Base-by-base conservation (phyloP, 2,888 invertebrate genomes). In the Notocelia uddmanniana region DNA sequence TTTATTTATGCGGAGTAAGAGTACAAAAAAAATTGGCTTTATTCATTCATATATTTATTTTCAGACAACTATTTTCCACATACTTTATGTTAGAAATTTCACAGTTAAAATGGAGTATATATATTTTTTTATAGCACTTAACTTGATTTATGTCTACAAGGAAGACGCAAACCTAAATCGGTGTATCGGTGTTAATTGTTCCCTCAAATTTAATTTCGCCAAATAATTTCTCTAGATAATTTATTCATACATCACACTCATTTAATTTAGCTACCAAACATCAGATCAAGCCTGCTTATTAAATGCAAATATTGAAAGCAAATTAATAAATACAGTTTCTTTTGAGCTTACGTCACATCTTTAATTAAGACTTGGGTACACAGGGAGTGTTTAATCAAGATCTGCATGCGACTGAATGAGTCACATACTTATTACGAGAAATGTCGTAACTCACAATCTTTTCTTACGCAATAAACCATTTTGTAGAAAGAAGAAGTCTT, bases 271-370 rank as follows among this genome's bases (percentile, higher is more conserved):
- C 58, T 41, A 52, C 48, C 87, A 85, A 85, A 82, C 59, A 48
- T 68, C 52, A 80, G 78, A 80, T 74, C 82, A 83, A 82, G 82
- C 83, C 84, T 85, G 88, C 78, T 90, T 91, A 93, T 90, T 88
- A 90, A 88, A 89, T 84, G 85, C 85, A 90, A 93, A 93, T 91
- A 92, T 93, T 92, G 85, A 83, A 86, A 81, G 76, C 88, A 89
- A 90, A 92, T 92, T 89, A 91, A 90, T 92, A 91, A 92, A 91
- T 91, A 64, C 64, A 54, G 64, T 64, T 64, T 64, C 64, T 64
- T 64, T 64, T 64, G 64, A 64, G 64, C 64, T 64, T 64, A 54
- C 64, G 64, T 64, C 31, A 64, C 64, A 52, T 64, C 64, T 64
- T 64, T 67, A 57, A 64, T 70, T 70, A 70, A 70, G 70, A 59